These are phyloP conservation scores for Drosophila lacicola DNA, from an alignment of 2,888 invertebrate species.

Conservation along the genomic window DNA sequence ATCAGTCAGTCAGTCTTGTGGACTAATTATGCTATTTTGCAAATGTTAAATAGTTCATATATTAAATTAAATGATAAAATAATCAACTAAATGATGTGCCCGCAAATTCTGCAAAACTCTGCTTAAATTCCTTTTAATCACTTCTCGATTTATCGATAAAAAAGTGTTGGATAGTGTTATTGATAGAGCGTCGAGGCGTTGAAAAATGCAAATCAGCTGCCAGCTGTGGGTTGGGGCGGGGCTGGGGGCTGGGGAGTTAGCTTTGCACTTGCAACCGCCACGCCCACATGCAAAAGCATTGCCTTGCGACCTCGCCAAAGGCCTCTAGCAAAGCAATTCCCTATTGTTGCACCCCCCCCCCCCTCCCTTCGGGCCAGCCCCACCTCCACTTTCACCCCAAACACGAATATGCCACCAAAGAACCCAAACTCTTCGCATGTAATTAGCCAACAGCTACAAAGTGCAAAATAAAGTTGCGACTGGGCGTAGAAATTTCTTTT, in stretches of 20 bases:
- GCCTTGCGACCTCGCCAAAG: slow-evolving; percentile 48
- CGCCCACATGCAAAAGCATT: slow-evolving; percentile 30
- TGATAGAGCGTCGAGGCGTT: slow-evolving; percentile 39
- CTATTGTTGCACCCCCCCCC: background rate
- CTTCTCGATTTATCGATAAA: background rate
- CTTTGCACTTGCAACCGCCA: slow-evolving; percentile 28
- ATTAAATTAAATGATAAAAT: too few relatives aligned
- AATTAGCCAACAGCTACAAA: slow-evolving; percentile 53
- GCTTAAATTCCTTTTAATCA: background rate
- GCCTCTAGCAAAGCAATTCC: slow-evolving; percentile 13
- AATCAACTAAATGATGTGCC: too few relatives aligned
- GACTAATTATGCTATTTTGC: too few relatives aligned
- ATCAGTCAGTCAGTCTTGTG: too few relatives aligned
- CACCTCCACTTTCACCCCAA: background rate
- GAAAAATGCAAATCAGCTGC: slow-evolving; percentile 48
- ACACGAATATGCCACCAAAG: too few relatives aligned
- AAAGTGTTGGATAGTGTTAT: slow-evolving; percentile 16
- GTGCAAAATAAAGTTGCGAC: slow-evolving; percentile 56
- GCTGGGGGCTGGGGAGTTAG: background rate
- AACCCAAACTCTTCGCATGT: slow-evolving; percentile 17
- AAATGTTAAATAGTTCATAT: too few relatives aligned
- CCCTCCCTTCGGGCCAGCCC: background rate
- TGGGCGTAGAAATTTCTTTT: slow-evolving; percentile 18
- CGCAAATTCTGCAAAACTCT: too few relatives aligned
- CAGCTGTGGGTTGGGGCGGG: background rate